Base-by-base conservation (phyloP, 2,888 invertebrate genomes). In the Gisinianus flammeolus region DNA sequence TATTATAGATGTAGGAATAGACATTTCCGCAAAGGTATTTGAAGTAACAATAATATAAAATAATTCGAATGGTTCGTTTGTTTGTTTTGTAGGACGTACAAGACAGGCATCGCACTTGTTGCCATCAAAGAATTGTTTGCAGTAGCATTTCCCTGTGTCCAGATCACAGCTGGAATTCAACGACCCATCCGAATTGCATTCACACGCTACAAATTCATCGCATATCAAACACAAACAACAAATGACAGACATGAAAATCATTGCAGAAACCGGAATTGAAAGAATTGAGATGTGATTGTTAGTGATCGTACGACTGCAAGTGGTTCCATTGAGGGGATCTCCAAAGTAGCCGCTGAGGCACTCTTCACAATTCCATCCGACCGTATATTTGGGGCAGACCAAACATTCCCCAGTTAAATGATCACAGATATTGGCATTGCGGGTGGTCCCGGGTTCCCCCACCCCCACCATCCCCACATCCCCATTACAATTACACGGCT, bases 401-500 rank as follows among this genome's bases (percentile, higher is more conserved):
- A 94, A 90, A 87, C 98, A 98, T 82, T 91, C 91, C 0, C 98
- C 98, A 0, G 93, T 93, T 83, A 90, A 88, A 58, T 91, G 90
- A 87, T 97, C 94, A 88, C 98, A 90, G 80, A 95, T 82, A 30
- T 79, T 81, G 4, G 70, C 52, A n/a, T 79, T 72, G 0, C 35
- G 35, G 2, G 56, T 19, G 16, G 4, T 58, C 28, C 64, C 52
- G 24, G 22, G 5, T 24, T 12, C 64, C 22, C 19, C 28, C 1
- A 22, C 6, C 2, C 68, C 19, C 12, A 86, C 85, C 12, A 85
- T 84, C 31, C 81, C 85, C n/a, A 81, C 77, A 77, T 88, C 87
- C 0, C 94, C 95, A 73, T 92, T 93, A 87, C 98, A 99, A 54
- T 91, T 90, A 87, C 98, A 98, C 0, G 91, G 91, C 85, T 89